Evolutionary conservation across 2,113 vertebrate species (phyloP), one percentile per base, ranked within the genome.

Genomic region (Apodemus sylvaticus): DNA sequence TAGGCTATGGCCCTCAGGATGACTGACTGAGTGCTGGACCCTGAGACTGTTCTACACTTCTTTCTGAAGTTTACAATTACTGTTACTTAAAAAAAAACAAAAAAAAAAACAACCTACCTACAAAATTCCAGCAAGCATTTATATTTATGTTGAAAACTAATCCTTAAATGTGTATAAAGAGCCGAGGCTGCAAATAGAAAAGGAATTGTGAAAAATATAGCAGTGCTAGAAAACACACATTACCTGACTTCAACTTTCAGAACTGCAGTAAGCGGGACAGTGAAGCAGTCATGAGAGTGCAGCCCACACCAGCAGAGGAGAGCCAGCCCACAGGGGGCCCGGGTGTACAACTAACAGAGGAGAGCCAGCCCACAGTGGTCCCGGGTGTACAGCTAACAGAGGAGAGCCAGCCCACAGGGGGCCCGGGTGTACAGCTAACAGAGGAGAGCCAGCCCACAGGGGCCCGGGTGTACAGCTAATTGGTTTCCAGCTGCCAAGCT

Each of bases 51-150:
- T 76, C 26, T 62, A 22, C 34, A 76, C 31, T 92, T 3, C 58
- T 51, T 76, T 92, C n/a, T n/a, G n/a, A 34, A 92, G 42, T 94
- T 93, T 91, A 91, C 24, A 74, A 94, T 77, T 51, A 77, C n/a
- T 93, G 89, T 74, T 73, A 79, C 91, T 93, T 86, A 53, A 90
- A 77, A 58, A 16, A 62, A 31, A 51, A n/a, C n/a, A n/a, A n/a
- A n/a, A n/a, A n/a, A n/a, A n/a, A n/a, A n/a, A n/a, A n/a, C n/a
- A n/a, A n/a, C n/a, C n/a, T n/a, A n/a, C n/a, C 77, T 68, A 88
- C n/a, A 71, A 81, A 94, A 93, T 81, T 73, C 29, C 48, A 87
- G 39, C 34, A 92, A 79, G 14, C 31, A 70, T 88, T 89, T 77
- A 36, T 51, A 53, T 81, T 71, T 82, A 64, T 76, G 4, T 93